Evolutionary conservation across 1,140 invertebrate species (phyloP), one percentile per base, ranked within the genome.

Genomic region (Lordiphosa clarofinis): DNA sequence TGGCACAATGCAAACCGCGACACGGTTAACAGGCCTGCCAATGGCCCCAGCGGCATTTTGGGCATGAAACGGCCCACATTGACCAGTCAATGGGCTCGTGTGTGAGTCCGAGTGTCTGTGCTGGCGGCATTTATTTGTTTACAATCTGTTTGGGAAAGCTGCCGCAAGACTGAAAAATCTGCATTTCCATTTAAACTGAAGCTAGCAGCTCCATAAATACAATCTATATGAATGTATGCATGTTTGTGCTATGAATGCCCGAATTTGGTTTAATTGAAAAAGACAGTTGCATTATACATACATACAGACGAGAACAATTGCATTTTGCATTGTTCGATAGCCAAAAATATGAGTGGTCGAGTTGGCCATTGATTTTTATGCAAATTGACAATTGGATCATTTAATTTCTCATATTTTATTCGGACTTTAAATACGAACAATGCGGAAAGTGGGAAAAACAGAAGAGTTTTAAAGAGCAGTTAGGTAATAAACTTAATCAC

Each of bases 71-170:
- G 55, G 56, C 24, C 50, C 42, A 21, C 56, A 62, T 55, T 73
- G 76, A 71, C 62, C 67, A 68, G 53, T 50, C 71, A 74, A 67
- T 58, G 60, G 47, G 42, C 31, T 40, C 43, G n/a, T 13, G 37
- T 40, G 44, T n/a, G n/a, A n/a, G 6, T 48, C 35, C 19, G 15
- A 15, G 15, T 59, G 33, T 57, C 53, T 73, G 48, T 64, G 68
- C 68, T 67, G 44, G 42, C 68, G 68, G 76, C 76, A 73, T 82
- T 82, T 82, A 82, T 82, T 82, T 82, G 78, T 82, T 73, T 78
- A 73, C 78, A 78, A 82, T 82, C 76, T 82, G 76, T 84, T 84
- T 76, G 73, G 11, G 74, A 78, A 70, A 57, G 60, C 78, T 58
- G 78, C 73, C 73, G 52, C 73, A 63, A 53, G 78, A 64, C 78